These are phyloP conservation scores for Vespertilio murinus DNA, from an alignment of 2,797 vertebrate species.

Conservation along the genomic window DNA sequence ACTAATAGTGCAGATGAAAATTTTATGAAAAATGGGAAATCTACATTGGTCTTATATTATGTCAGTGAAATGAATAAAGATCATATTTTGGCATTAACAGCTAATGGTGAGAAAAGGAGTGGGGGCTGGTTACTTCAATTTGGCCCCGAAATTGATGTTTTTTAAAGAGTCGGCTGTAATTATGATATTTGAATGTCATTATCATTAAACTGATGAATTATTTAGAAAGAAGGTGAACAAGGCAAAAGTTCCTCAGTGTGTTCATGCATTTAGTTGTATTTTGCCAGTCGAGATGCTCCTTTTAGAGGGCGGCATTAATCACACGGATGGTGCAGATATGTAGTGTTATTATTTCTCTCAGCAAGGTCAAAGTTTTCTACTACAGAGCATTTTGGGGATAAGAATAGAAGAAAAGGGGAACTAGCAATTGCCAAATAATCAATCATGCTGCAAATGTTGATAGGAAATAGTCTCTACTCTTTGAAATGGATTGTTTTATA, in stretches of 20 bases:
- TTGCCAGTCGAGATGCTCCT: constrained; percentile 77
- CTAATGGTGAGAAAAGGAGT: constrained; percentile 81
- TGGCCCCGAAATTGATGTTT: constrained; percentile 82
- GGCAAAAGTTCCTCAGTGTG: constrained; percentile 75
- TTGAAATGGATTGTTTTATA: constrained; percentile 78
- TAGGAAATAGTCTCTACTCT: constrained; percentile 71
- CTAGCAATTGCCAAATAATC: constrained; percentile 77
- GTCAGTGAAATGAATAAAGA: constrained; percentile 87
- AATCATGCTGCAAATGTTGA: constrained; percentile 74
- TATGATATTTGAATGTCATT: constrained; percentile 95
- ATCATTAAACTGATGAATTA: constrained; percentile 95
- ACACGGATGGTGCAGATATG: constrained; percentile 77
- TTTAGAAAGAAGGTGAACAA: constrained; percentile 84
- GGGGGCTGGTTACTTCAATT: constrained; percentile 69
- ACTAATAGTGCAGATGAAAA: constrained; percentile 89
- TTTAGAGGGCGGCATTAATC: constrained; percentile 82
- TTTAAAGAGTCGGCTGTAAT: constrained; percentile 89
- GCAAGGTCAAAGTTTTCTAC: constrained; percentile 83
- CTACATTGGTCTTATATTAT: constrained; percentile 86
- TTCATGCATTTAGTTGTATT: constrained; percentile 81
- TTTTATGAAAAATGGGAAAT: constrained; percentile 89
- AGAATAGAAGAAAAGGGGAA: constrained; percentile 38
- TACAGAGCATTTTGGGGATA: constrained; percentile 60
- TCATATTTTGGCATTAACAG: constrained; percentile 86
- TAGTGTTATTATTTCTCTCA: constrained; percentile 81